Conservation (phyloP, 2,888 invertebrate genomes). For the Dynastes tityus region DNA sequence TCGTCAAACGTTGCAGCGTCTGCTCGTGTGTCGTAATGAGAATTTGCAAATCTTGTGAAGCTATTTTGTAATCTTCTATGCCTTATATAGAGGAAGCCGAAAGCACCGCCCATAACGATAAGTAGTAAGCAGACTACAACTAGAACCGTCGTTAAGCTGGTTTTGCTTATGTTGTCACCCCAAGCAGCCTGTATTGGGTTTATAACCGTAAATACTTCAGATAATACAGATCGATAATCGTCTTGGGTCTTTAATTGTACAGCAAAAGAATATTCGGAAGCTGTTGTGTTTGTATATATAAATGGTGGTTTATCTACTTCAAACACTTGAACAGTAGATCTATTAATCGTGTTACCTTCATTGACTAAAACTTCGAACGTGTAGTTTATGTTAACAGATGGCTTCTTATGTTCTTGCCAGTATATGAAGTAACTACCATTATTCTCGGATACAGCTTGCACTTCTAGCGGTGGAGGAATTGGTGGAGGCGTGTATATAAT, state of each 20-base stretch:
- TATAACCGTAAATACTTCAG: slow-evolving; percentile 71
- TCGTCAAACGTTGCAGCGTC: slow-evolving; percentile 89
- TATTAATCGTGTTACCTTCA: slow-evolving; percentile 71
- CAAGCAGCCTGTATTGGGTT: slow-evolving; percentile 40
- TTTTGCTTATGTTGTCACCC: slow-evolving; percentile 51
- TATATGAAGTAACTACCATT: slow-evolving; percentile 78
- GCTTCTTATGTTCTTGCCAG: slow-evolving; percentile 75
- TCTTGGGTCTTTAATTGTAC: slow-evolving; percentile 76
- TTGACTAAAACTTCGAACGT: slow-evolving; percentile 80
- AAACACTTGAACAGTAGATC: slow-evolving; percentile 72
- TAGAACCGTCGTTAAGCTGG: slow-evolving; percentile 65
- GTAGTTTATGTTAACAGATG: slow-evolving; percentile 64
- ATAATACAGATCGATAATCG: slow-evolving; percentile 77
- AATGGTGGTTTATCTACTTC: slow-evolving; percentile 74
- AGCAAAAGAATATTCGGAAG: slow-evolving; percentile 76
- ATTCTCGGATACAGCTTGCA: slow-evolving; percentile 75
- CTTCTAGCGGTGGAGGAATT: slow-evolving; percentile 77
- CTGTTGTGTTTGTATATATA: slow-evolving; percentile 72
- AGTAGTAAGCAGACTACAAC: slow-evolving; percentile 74
- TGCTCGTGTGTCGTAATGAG: slow-evolving; percentile 89
- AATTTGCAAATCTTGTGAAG: slow-evolving; percentile 87
- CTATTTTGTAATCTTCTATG: slow-evolving; percentile 84
- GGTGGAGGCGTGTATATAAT: slow-evolving; percentile 73
- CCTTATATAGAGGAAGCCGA: slow-evolving; percentile 76
- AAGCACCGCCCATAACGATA: slow-evolving; percentile 73